Base-by-base conservation (phyloP, 2,888 invertebrate genomes). In the Archaeoteleia sp. region DNA sequence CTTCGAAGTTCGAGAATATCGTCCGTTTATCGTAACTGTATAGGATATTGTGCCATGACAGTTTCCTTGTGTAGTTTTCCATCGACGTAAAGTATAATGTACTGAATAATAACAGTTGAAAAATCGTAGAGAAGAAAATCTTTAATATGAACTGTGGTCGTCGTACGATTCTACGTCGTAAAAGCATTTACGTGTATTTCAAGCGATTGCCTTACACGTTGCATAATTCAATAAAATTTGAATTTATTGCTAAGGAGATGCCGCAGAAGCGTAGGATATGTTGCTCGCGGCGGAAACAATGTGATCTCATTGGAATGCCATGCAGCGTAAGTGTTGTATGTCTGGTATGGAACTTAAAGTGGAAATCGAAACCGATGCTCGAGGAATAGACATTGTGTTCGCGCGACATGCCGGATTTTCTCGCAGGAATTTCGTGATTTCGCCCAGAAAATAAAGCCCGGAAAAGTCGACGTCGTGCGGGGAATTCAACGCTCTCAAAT, bases 191-290 rank as follows among this genome's bases (percentile, higher is more conserved):
- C 73, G 67, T 75, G 73, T 74, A 68, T 51, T 73, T 71, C 53
- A 70, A 61, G 67, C 66, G 70, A 46, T 70, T 58, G 57, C 57
- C 30, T 42, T 51, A 25, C 10, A 51, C 51, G 39, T 62, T 61
- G 74, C 75, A 78, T 77, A 74, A 77, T 78, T 78, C 72, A 70
- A 74, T 75, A 69, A 77, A 77, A 78, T 78, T 76, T 70, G 67
- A 77, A 77, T 78, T 72, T 72, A 74, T 73, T 63, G 61, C 53
- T 61, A 40, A 42, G 46, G 12, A 40, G 23, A 42, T 57, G 29
- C 60, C 54, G 51, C 67, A 30, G 45, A 39, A 39, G 37, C 34
- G 20, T 32, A 25, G 23, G 35, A 51, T 20, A 20, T 48, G 45
- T 60, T 51, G 48, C 40, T 29, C 8, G 23, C 42, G 30, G 34